phyloP scores from a whole-genome alignment of 2,113 vertebrate genomes.

The Gulo gulo region DNA sequence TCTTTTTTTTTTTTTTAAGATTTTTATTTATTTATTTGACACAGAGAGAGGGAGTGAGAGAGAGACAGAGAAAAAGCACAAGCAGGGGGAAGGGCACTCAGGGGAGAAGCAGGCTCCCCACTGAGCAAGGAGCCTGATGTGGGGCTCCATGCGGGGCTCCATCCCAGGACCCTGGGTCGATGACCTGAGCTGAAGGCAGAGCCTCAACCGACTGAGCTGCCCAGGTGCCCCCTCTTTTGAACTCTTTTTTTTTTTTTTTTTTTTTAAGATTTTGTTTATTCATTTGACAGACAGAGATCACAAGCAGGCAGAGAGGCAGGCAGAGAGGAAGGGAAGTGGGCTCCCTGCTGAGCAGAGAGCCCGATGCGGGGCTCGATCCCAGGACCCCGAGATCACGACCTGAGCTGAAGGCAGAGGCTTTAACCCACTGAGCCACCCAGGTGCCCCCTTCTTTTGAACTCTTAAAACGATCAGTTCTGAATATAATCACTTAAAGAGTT shows the following conservation, averaged over 20 bases:
- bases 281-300: too few relatives aligned
- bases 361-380: neutral
- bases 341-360: too few relatives aligned
- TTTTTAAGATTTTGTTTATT: too few relatives aligned
- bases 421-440: neutral
- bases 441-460: neutral
- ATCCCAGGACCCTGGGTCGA: neutral
- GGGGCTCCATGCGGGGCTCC: accelerated
- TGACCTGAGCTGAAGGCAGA: neutral
- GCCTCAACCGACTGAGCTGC: neutral
- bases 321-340: too few relatives aligned
- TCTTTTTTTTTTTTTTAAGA: neutral
- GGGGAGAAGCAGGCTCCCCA: neutral
- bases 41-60: neutral
- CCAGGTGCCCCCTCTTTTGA: neutral
- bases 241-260: too few relatives aligned
- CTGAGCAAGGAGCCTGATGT: neutral
- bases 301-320: too few relatives aligned
- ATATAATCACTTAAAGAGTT: neutral
- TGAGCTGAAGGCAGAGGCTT: neutral
- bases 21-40: neutral
- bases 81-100: neutral
- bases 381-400: neutral
- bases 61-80: too few relatives aligned
- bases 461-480: neutral